A percentile compares a stretch with the other conserved stretches of the same genome.
These are phyloP conservation scores for Sandelia bainsii DNA, from an alignment of 2,797 vertebrate genomes.

Conservation along the genomic window DNA sequence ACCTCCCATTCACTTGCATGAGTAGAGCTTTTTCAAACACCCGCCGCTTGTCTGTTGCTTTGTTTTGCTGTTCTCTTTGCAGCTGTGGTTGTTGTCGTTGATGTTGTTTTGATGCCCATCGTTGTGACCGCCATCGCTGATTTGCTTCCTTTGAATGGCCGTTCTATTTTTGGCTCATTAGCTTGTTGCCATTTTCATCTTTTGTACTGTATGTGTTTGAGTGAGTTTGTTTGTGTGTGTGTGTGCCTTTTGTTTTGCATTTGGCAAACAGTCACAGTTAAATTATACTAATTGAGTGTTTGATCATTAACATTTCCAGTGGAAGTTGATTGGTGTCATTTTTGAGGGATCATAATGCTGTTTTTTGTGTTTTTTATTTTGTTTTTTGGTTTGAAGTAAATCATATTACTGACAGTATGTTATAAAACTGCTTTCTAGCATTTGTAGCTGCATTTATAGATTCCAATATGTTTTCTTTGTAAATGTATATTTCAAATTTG, in stretches of 20 bases:
- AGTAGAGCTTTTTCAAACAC: constrained; percentile 70
- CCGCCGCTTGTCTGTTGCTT: constrained; percentile 66
- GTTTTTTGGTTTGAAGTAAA: constrained; percentile 14
- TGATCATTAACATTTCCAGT: constrained; percentile 44
- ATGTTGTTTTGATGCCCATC: constrained; percentile 60
- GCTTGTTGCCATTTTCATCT: constrained; percentile 65
- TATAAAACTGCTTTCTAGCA: not conserved
- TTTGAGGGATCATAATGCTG: constrained; percentile 18
- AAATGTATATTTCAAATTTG: not conserved
- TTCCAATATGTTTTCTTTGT: not conserved
- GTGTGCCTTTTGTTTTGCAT: constrained; percentile 49
- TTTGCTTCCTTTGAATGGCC: constrained; percentile 62
- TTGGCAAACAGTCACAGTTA: constrained; percentile 38
- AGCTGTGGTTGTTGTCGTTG: constrained; percentile 67
- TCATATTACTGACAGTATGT: not conserved
- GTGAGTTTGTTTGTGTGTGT: constrained; percentile 40
- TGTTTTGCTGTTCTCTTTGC: constrained; percentile 65
- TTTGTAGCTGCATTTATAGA: not conserved
- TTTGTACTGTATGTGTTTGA: constrained; percentile 33
- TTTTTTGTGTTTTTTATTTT: constrained; percentile 12
- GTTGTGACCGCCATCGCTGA: constrained; percentile 48
- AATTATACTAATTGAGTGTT: constrained; percentile 49
- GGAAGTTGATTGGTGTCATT: constrained; percentile 34
- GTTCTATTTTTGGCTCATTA: constrained; percentile 58
- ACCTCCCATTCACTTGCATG: constrained; percentile 71